Evolutionary conservation across 1,140 invertebrate genomes (phyloP), one percentile per base, ranked within the genome.

Genomic region (Drosophila mauritiana): DNA sequence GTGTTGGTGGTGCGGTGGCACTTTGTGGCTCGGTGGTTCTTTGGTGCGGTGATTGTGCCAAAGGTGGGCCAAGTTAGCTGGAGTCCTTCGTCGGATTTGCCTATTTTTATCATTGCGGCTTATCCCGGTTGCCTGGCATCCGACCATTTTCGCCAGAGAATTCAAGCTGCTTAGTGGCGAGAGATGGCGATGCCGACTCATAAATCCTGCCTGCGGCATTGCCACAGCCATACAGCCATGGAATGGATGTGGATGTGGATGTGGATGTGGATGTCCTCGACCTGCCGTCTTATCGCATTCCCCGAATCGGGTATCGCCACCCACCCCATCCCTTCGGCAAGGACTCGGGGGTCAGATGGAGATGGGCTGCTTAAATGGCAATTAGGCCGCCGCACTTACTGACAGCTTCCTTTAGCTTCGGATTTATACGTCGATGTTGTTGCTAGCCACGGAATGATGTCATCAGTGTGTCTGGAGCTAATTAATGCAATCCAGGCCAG

Each of bases 101-200:
- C 68, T 84, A 86, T 85, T 84, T 85, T 84, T 84, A 80, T 80
- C 77, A 67, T 63, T 68, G 83, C 57, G 74, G 64, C 61, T 88
- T 83, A 85, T 85, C 83, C 83, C 55, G 69, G 82, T 72, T 63
- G 64, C 82, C 74, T 48, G 82, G 82, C 82, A 85, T 72, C 81
- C 43, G 22, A 61, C 57, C 73, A 48, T 57, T 45, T 59, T 61
- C 65, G 70, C 39, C 42, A 64, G 59, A 65, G 62, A 78, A 86
- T 86, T 78, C 81, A 85, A 85, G 86, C 82, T 82, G 82, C 82
- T 85, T 85, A 85, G 61, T 63, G 11, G 11, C 13, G 48, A 37
- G 36, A 43, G 31, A 31, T 31, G 31, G 51, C 43, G 73, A 42
- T 51, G 67, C 52, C 63, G 65, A 70, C 68, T 70, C 68, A 70